These are phyloP conservation scores for Campodea augens DNA, from an alignment of 1,140 invertebrate species.

Conservation along the genomic window DNA sequence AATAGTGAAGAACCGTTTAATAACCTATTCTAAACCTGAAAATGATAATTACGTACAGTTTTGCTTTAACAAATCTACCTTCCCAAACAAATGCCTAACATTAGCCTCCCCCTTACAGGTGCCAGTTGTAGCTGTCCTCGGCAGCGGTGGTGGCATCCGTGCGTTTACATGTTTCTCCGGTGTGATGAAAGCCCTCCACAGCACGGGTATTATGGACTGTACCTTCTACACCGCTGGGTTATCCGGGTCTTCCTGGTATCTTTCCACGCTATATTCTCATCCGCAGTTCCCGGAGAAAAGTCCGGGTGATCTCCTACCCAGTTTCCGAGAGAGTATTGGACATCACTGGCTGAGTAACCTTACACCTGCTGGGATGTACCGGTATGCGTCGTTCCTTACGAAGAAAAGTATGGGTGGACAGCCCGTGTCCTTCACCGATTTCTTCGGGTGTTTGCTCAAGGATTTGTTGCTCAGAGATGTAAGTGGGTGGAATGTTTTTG, in stretches of 20 bases:
- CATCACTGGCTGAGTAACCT: conserved; percentile 19
- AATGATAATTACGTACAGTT: too few relatives aligned
- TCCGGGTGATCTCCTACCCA: conserved; percentile 22
- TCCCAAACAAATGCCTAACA: not conserved
- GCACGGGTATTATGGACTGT: conserved; percentile 25
- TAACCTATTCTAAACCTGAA: too few relatives aligned
- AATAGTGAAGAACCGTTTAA: too few relatives aligned
- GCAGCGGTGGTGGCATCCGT: conserved; percentile 30
- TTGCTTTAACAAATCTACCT: too few relatives aligned
- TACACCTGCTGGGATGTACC: conserved; percentile 19
- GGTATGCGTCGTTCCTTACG: conserved; percentile 21
- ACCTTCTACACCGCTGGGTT: conserved; percentile 25
- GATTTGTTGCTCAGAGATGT: conserved; percentile 27
- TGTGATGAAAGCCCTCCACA: conserved; percentile 25
- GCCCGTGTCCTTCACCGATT: conserved; percentile 30
- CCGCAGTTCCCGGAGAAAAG: conserved; percentile 19
- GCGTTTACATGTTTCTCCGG: conserved; percentile 29
- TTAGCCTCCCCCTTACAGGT: conserved; percentile 20
- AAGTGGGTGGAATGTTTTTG: conserved; percentile 12
- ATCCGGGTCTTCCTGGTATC: conserved; percentile 27
- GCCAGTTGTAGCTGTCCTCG: conserved; percentile 27
- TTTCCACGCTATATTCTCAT: conserved; percentile 22
- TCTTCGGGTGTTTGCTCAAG: conserved; percentile 29
- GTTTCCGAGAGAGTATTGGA: conserved; percentile 24
- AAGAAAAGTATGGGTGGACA: conserved; percentile 25